Base-by-base conservation (phyloP, 1,140 invertebrate genomes). In the Drosophila nigrodunni region DNA sequence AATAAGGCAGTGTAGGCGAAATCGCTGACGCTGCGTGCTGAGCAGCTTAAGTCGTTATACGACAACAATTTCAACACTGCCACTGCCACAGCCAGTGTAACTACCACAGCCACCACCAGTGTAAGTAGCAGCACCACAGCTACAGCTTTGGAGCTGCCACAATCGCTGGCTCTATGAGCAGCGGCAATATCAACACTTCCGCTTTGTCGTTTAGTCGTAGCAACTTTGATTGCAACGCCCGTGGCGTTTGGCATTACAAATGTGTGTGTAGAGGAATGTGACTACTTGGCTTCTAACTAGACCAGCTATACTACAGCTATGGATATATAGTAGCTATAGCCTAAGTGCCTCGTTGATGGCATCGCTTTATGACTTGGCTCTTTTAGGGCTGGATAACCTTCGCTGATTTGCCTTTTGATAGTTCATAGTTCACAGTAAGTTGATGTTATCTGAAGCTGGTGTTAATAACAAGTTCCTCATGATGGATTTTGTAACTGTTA, bases 11-110 rank as follows among this genome's bases (percentile, higher is more conserved):
- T 54, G 72, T 30, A 64, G 65, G 59, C 59, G 70, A 67, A 87
- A 77, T 65, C 82, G 83, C 80, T 88, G 83, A 88, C 83, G 68
- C 74, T 82, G 79, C 83, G 69, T 82, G 69, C 83, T 60, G 83
- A 80, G 77, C 67, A 83, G 80, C 80, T 87, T 83, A 87, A 87
- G 80, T 89, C 83, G 83, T 87, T 87, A 72, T 83, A 80, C 78
- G 83, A 88, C 82, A 85, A 86, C 78, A 68, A 80, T 77, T 86
- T 78, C 59, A 65, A 41, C 57, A 66, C 76, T 50, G 55, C 61
- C 15, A 10, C 47, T 49, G 47, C 21, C 49, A 50, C 10, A n/a
- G n/a, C 46, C 13, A 8, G 7, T 15, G 44, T 13, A 2, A 15
- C 50, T 15, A 43, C 6, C 25, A 3, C 18, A 34, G 15, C 65